phyloP scores from a whole-genome alignment of 2,797 vertebrate genomes.

The Arremon aurantiirostris region DNA sequence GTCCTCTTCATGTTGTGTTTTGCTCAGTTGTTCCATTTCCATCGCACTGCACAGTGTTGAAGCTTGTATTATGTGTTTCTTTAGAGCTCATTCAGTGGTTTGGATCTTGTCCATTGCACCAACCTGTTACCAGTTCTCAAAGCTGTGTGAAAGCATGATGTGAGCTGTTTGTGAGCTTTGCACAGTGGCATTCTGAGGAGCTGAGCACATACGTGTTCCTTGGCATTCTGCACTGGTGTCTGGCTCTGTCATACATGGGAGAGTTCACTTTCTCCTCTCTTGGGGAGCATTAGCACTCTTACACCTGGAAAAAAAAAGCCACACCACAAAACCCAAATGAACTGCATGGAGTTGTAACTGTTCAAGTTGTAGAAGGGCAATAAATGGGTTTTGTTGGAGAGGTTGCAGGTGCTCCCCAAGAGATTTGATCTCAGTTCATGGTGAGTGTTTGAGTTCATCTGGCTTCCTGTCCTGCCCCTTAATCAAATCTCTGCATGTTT shows the following conservation, averaged over 20 bases:
- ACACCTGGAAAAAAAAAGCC: neutral
- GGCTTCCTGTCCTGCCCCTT: neutral
- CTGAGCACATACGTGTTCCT: neutral
- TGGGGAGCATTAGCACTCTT: neutral
- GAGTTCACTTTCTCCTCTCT: neutral
- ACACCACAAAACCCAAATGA: neutral
- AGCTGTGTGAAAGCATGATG: neutral
- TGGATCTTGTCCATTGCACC: neutral
- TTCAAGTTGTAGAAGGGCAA: neutral
- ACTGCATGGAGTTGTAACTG: neutral
- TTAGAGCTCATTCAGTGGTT: neutral
- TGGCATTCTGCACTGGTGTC: neutral
- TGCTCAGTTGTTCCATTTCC: neutral
- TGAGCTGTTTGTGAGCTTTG: neutral
- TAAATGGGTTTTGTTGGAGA: neutral
- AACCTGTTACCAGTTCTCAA: neutral
- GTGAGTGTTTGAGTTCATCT: neutral
- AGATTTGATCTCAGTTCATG: neutral
- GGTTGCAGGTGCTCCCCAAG: neutral
- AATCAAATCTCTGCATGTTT: neutral
- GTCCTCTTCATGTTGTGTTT: neutral
- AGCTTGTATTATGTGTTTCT: neutral
- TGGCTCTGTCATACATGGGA: neutral
- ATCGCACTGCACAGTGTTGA: fast-evolving
- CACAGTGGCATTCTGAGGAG: neutral